phyloP scores from a whole-genome alignment of 2,113 vertebrate species.

The Ictalurus punctatus region DNA sequence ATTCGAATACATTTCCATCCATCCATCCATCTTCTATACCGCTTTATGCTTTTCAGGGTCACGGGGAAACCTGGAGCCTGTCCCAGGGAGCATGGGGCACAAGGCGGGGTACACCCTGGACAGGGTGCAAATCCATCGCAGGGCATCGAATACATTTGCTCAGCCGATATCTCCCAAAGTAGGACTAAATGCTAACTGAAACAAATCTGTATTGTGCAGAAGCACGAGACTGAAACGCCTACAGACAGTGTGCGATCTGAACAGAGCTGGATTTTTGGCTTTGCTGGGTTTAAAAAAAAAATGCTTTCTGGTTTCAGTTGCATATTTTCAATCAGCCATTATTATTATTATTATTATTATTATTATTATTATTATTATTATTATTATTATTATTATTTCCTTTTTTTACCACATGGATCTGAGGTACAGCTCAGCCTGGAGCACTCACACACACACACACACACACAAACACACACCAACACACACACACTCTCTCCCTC shows the following conservation, averaged over 20 bases:
- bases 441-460: neutral
- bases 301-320: neutral
- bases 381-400: neutral
- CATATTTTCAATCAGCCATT: neutral
- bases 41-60: too few relatives aligned
- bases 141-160: too few relatives aligned
- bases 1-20: neutral
- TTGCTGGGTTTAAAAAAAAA: neutral
- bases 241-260: neutral
- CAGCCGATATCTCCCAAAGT: neutral
- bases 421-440: constrained; percentile 8
- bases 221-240: neutral
- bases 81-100: too few relatives aligned
- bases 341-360: neutral
- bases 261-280: neutral
- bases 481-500: neutral
- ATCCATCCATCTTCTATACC: too few relatives aligned
- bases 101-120: too few relatives aligned
- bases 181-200: neutral
- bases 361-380: too few relatives aligned
- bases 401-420: neutral
- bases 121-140: too few relatives aligned
- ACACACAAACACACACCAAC: neutral
- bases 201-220: neutral
- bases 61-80: too few relatives aligned